Conservation (phyloP, 2,888 invertebrate species). For the Phanerotoma sp. region DNA sequence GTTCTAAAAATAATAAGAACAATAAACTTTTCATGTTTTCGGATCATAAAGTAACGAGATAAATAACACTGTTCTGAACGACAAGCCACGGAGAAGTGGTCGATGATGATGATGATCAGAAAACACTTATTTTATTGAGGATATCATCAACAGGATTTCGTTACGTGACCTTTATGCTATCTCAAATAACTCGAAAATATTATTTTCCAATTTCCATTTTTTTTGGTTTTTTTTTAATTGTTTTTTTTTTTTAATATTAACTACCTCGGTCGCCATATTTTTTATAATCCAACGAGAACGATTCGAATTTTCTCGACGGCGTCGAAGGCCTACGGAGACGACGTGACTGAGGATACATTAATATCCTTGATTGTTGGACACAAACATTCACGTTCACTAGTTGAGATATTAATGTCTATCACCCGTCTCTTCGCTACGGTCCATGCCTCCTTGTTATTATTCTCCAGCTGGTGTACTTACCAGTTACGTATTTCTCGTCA, state of each 20-base stretch:
- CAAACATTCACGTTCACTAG: conserved; percentile 6
- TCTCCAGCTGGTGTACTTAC: conserved; percentile 74
- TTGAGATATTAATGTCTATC: conserved; percentile 8
- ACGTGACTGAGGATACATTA: not conserved
- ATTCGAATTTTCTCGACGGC: conserved; percentile 12
- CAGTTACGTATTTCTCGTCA: conserved; percentile 95
- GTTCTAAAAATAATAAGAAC: conserved; percentile 48
- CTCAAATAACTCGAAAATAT: too few species aligned
- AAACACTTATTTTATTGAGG: too few species aligned
- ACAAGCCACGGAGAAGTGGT: not conserved
- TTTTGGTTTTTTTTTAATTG: too few species aligned
- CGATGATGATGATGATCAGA: too few species aligned
- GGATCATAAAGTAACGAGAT: conserved; percentile 10
- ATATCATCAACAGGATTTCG: too few species aligned
- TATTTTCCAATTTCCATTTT: too few species aligned
- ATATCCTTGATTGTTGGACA: not conserved
- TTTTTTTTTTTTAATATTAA: too few species aligned
- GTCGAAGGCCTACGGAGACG: conserved; percentile 1
- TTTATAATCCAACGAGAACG: not conserved
- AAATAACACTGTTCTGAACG: conserved; percentile 22
- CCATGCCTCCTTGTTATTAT: conserved; percentile 64
- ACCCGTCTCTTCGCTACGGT: conserved; percentile 45
- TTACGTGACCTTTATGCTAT: too few species aligned
- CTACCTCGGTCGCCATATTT: conserved; percentile 8
- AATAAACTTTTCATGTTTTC: conserved; percentile 1